phyloP scores from a whole-genome alignment of 2,113 vertebrate species.

The Bufo gargarizans region DNA sequence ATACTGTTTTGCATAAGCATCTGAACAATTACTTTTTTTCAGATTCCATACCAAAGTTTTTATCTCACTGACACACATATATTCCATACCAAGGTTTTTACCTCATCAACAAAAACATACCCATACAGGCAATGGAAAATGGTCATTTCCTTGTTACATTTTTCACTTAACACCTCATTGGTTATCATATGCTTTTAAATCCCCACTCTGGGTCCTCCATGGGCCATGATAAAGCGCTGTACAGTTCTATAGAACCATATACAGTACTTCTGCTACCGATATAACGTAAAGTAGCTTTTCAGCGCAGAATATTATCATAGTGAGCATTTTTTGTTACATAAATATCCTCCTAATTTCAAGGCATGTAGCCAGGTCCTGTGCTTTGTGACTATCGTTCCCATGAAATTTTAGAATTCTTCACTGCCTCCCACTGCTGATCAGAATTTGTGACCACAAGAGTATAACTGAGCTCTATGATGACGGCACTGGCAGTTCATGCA shows the following conservation, averaged over 20 bases:
- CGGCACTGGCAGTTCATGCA: background rate
- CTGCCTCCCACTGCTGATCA: slow-evolving; percentile 21
- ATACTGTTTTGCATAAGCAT: too few species aligned
- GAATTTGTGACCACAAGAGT: background rate
- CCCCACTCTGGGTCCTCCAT: too few species aligned
- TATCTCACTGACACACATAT: too few species aligned
- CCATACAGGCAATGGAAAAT: too few species aligned
- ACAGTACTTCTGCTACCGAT: background rate
- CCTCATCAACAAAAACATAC: too few species aligned
- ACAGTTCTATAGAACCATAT: background rate
- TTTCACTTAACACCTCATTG: too few species aligned
- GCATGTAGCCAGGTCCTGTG: slow-evolving; percentile 3
- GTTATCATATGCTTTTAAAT: too few species aligned
- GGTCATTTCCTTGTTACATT: too few species aligned
- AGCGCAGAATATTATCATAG: background rate
- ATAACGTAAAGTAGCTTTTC: background rate
- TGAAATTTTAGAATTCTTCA: slow-evolving; percentile 28
- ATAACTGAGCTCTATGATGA: slow-evolving; percentile 41
- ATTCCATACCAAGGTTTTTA: too few species aligned
- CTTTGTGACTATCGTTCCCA: slow-evolving; percentile 11
- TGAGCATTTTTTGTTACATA: background rate
- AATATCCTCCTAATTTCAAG: background rate
- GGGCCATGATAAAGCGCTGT: too few species aligned
- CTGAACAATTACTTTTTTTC: too few species aligned
- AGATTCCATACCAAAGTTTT: too few species aligned